phyloP scores from a whole-genome alignment of 1,140 invertebrate species.

The Formica selysi region DNA sequence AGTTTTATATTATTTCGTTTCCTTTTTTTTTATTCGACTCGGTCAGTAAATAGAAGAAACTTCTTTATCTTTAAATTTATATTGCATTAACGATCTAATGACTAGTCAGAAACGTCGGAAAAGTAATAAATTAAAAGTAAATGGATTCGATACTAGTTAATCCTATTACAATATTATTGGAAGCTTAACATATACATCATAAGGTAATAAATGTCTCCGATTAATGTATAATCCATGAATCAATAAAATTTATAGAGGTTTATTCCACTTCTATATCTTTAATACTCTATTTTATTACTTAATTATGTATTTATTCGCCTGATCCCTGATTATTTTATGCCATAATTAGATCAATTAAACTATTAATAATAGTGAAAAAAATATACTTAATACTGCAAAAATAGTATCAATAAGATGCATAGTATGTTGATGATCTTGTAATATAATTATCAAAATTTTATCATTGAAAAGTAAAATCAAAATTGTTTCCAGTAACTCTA shows the following conservation, averaged over 20 bases:
- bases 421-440: neutral
- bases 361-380: neutral
- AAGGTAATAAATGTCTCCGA: neutral
- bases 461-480: neutral
- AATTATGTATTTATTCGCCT: neutral
- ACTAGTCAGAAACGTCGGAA: neutral
- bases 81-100: neutral
- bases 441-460: neutral
- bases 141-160: conserved; percentile 7
- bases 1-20: neutral
- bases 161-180: conserved; percentile 12
- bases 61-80: neutral
- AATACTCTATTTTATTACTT: neutral
- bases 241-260: conserved; percentile 28
- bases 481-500: neutral
- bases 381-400: neutral
- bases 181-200: neutral
- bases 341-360: neutral
- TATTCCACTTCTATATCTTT: neutral
- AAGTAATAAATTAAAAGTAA: conserved; percentile 12
- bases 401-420: neutral
- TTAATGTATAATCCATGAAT: neutral
- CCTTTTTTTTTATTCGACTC: neutral
- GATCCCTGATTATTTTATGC: neutral
- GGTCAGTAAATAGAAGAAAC: neutral